These are phyloP conservation scores for Eilema sororculum DNA, from an alignment of 2,888 invertebrate species.

Conservation along the genomic window DNA sequence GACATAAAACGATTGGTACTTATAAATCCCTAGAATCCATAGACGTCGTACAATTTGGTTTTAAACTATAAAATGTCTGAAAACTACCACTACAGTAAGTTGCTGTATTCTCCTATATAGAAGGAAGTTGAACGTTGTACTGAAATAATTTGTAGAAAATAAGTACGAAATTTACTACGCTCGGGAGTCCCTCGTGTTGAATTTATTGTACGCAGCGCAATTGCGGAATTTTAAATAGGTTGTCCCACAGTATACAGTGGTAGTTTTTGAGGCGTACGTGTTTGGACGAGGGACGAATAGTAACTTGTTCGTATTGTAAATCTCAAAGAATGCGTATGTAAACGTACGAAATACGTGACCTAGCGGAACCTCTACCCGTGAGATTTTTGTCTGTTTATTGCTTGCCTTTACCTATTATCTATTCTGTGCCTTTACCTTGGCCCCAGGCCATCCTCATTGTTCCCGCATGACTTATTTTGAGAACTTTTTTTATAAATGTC, in stretches of 20 bases:
- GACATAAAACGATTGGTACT: constrained; percentile 16
- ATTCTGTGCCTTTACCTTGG: not conserved
- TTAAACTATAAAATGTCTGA: constrained; percentile 32
- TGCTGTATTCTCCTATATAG: constrained; percentile 25
- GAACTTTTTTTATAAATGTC: no score
- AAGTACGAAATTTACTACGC: constrained; percentile 75
- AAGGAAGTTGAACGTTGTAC: constrained; percentile 56
- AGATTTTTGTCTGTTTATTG: not conserved
- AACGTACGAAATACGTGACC: constrained; percentile 8
- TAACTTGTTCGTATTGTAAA: constrained; percentile 40
- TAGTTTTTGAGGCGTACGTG: constrained; percentile 51
- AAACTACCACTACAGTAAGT: constrained; percentile 41
- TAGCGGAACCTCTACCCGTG: not conserved
- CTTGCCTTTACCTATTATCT: constrained; percentile 1
- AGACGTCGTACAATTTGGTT: constrained; percentile 37
- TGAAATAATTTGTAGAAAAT: constrained; percentile 79
- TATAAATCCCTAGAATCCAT: constrained; percentile 31
- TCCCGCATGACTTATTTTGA: not conserved
- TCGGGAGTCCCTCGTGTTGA: constrained; percentile 67
- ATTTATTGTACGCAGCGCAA: constrained; percentile 80
- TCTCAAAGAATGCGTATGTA: constrained; percentile 31
- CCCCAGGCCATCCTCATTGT: not conserved
- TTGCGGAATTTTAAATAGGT: constrained; percentile 79
- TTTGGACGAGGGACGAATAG: constrained; percentile 21
- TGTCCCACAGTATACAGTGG: constrained; percentile 67